Evolutionary conservation across 2,797 vertebrate genomes (phyloP).

Genomic region (Sylvia borin): DNA sequence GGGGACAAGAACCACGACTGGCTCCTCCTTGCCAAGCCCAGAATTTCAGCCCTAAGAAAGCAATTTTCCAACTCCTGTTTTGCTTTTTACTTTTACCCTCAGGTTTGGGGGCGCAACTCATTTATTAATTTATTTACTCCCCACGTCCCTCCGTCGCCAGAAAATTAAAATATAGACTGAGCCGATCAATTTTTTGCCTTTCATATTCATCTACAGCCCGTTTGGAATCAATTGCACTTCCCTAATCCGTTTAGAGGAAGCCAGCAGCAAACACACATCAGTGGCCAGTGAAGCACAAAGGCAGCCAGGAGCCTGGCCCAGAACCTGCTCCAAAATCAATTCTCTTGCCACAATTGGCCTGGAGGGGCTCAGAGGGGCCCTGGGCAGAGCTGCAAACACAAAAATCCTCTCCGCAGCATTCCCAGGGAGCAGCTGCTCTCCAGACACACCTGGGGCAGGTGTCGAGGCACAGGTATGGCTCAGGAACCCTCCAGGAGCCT

Average conservation of each 20-base stretch:
- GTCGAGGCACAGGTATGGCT: fast-evolving
- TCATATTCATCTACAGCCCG: neutral
- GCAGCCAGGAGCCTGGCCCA: constrained; percentile 10
- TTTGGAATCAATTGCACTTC: constrained; percentile 19
- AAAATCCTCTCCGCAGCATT: neutral
- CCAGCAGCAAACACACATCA: constrained; percentile 1
- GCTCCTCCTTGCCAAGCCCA: neutral
- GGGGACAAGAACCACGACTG: neutral
- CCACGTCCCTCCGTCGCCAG: neutral
- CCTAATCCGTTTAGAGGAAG: constrained; percentile 29
- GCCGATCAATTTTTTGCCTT: constrained; percentile 30
- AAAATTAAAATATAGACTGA: constrained; percentile 2
- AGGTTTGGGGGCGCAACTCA: neutral
- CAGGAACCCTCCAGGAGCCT: neutral
- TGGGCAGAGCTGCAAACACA: neutral
- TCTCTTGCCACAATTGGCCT: neutral
- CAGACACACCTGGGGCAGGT: fast-evolving
- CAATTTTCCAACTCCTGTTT: neutral
- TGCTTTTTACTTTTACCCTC: neutral
- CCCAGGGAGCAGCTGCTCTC: neutral
- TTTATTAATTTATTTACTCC: neutral
- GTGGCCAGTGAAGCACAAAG: neutral
- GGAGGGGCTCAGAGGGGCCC: neutral
- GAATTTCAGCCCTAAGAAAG: neutral
- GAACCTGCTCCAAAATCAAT: constrained; percentile 32